Percentiles rank a stretch among this genome's conserved stretches.
Conservation (phyloP, 1,140 invertebrate genomes). For the Phymastichus coffea region DNA sequence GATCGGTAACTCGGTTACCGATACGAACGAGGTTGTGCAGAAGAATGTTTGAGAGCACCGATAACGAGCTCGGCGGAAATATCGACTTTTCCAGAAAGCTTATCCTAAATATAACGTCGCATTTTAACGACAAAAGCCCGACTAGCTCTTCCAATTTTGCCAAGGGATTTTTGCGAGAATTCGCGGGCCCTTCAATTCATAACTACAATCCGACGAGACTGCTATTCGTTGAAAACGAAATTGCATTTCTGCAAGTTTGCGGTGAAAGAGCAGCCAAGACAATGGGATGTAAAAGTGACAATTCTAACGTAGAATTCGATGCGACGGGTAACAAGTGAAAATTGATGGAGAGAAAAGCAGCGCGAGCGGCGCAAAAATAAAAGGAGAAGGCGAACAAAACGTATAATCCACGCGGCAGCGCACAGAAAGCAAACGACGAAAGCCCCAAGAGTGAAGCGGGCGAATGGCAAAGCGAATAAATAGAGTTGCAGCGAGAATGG, state of each 20-base stretch:
- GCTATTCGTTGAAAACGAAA: too few relatives aligned
- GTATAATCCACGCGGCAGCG: too few relatives aligned
- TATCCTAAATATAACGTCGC: slow-evolving; percentile 38
- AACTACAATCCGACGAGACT: too few relatives aligned
- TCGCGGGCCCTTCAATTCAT: too few relatives aligned
- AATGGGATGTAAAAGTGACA: too few relatives aligned
- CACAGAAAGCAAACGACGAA: slow-evolving; percentile 11
- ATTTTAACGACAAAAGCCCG: slow-evolving; percentile 27
- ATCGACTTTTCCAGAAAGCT: slow-evolving; percentile 51
- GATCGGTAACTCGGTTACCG: slow-evolving; percentile 55
- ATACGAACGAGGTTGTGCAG: slow-evolving; percentile 46
- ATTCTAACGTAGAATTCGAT: not conserved
- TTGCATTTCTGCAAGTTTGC: too few relatives aligned
- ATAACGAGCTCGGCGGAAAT: slow-evolving; percentile 54
- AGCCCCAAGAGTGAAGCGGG: not conserved
- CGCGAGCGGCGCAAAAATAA: not conserved
- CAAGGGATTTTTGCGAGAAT: too few relatives aligned
- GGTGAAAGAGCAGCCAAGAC: too few relatives aligned
- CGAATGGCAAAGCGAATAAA: too few relatives aligned
- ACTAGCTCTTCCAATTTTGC: too few relatives aligned
- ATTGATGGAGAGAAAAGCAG: not conserved
- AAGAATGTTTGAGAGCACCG: slow-evolving; percentile 52
- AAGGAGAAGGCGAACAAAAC: too few relatives aligned
- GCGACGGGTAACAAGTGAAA: not conserved
- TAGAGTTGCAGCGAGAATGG: too few relatives aligned